A percentile compares a stretch with the other conserved stretches of the same genome.
These are phyloP conservation scores for Calliphora vomitoria DNA, from an alignment of 2,888 invertebrate species.

Conservation along the genomic window DNA sequence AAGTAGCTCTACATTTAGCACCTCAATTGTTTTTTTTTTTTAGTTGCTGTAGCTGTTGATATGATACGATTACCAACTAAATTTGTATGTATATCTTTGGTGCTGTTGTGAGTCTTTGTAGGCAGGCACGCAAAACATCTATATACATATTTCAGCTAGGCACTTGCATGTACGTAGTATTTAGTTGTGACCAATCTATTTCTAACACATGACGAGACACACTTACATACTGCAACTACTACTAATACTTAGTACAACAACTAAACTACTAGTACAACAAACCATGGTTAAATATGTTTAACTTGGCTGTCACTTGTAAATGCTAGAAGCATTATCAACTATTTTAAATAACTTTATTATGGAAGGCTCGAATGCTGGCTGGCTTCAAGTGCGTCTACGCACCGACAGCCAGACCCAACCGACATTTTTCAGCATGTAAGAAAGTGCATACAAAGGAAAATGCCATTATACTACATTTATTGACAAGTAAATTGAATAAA, in stretches of 20 bases:
- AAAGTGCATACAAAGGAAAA: slow-evolving; percentile 45
- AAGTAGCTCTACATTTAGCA: slow-evolving; percentile 68
- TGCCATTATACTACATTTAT: slow-evolving; percentile 40
- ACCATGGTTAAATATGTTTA: slow-evolving; percentile 68
- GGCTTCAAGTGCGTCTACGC: slow-evolving; percentile 54
- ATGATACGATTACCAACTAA: slow-evolving; percentile 28
- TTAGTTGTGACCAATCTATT: slow-evolving; percentile 37
- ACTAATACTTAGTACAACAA: slow-evolving; percentile 32
- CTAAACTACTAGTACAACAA: slow-evolving; percentile 25
- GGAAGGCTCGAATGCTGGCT: slow-evolving; percentile 21
- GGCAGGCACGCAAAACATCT: slow-evolving; percentile 53
- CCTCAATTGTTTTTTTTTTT: slow-evolving; percentile 53
- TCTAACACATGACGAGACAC: slow-evolving; percentile 10
- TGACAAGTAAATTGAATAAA: slow-evolving; percentile 49
- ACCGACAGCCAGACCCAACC: slow-evolving; percentile 1
- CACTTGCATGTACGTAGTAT: not conserved
- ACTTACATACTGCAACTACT: slow-evolving; percentile 24
- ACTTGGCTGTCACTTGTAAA: slow-evolving; percentile 70
- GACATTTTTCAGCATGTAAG: slow-evolving; percentile 26
- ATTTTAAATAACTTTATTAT: slow-evolving; percentile 73
- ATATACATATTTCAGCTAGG: not conserved
- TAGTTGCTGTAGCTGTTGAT: slow-evolving; percentile 26
- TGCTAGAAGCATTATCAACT: slow-evolving; percentile 70
- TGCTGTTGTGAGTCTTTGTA: not conserved
- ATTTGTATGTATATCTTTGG: not conserved